A percentile compares a stretch with the other conserved stretches of the same genome.
phyloP scores from a whole-genome alignment of 2,797 vertebrate genomes.

The Phataginus tricuspis region DNA sequence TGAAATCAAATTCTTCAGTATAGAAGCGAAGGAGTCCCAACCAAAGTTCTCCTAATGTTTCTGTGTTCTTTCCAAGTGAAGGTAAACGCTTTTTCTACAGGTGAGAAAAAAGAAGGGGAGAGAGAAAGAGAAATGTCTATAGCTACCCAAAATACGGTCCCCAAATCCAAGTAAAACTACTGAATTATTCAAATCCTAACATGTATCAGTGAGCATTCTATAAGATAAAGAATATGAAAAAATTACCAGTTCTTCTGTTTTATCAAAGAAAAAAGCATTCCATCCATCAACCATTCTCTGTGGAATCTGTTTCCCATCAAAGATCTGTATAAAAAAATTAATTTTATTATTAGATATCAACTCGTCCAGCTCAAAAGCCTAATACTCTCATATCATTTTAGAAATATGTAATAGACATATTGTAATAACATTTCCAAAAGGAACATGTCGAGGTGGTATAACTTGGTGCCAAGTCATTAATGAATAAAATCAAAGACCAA shows the following conservation, averaged over 20 bases:
- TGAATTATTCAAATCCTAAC: slow-evolving; percentile 43
- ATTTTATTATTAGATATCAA: slow-evolving; percentile 60
- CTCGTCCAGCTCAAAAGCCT: background rate
- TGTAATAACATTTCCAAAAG: slow-evolving; percentile 51
- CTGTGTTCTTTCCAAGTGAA: slow-evolving; percentile 91
- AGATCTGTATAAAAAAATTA: slow-evolving; percentile 90
- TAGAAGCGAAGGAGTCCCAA: slow-evolving; percentile 97
- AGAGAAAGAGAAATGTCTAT: slow-evolving; percentile 24
- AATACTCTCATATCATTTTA: slow-evolving; percentile 39
- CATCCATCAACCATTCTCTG: slow-evolving; percentile 98
- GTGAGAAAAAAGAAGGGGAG: background rate
- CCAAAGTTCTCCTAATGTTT: slow-evolving; percentile 97
- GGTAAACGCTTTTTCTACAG: slow-evolving; percentile 90
- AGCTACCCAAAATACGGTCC: background rate
- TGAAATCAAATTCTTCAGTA: slow-evolving; percentile 99
- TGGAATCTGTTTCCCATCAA: slow-evolving; percentile 93
- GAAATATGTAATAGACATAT: slow-evolving; percentile 29
- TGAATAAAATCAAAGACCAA: background rate
- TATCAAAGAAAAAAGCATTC: slow-evolving; percentile 98
- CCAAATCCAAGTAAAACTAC: slow-evolving; percentile 44
- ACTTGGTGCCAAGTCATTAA: slow-evolving; percentile 51
- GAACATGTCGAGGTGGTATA: background rate
- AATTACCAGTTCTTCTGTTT: slow-evolving; percentile 95
- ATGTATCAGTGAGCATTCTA: slow-evolving; percentile 34
- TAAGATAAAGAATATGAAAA: slow-evolving; percentile 49